Evolutionary conservation across 2,113 vertebrate species (phyloP).

Genomic region (Ariopsis seemanni): DNA sequence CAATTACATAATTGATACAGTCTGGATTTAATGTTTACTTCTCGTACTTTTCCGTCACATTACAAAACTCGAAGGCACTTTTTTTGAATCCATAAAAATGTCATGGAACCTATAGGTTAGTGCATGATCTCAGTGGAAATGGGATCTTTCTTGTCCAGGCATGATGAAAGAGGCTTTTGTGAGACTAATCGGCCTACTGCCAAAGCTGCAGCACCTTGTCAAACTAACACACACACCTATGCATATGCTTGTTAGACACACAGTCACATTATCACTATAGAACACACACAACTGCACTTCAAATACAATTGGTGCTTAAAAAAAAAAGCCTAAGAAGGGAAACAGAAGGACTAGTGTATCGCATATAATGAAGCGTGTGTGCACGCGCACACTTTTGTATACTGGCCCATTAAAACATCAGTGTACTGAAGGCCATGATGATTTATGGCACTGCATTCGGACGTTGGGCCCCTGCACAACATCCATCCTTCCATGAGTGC

Average conservation of each 20-base stretch:
- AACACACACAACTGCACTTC: slow-evolving; percentile 12
- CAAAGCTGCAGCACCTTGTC: slow-evolving; percentile 40
- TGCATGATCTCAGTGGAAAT: slow-evolving; percentile 35
- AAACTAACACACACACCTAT: slow-evolving; percentile 31
- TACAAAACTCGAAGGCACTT: not conserved
- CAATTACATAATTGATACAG: not conserved
- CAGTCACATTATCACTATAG: slow-evolving; percentile 30
- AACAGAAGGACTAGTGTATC: slow-evolving; percentile 46
- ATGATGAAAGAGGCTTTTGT: slow-evolving; percentile 58
- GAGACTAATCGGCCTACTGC: slow-evolving; percentile 33
- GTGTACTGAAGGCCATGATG: slow-evolving; percentile 37
- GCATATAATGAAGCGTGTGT: slow-evolving; percentile 44
- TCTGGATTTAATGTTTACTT: not conserved
- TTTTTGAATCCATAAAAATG: slow-evolving; percentile 11
- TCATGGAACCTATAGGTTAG: slow-evolving; percentile 6
- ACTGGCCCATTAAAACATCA: slow-evolving; percentile 53
- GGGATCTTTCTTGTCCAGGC: slow-evolving; percentile 26
- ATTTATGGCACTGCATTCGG: slow-evolving; percentile 49
- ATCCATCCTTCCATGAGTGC: not conserved
- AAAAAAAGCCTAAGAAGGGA: slow-evolving; percentile 37
- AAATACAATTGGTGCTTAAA: slow-evolving; percentile 7
- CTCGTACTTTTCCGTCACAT: not conserved
- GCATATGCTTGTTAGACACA: slow-evolving; percentile 27
- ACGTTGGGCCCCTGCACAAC: slow-evolving; percentile 29
- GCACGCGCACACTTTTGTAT: slow-evolving; percentile 1